Percentiles rank a stretch among this genome's conserved stretches.
phyloP scores from a whole-genome alignment of 2,888 invertebrate species.

The Leucozona laternaria region DNA sequence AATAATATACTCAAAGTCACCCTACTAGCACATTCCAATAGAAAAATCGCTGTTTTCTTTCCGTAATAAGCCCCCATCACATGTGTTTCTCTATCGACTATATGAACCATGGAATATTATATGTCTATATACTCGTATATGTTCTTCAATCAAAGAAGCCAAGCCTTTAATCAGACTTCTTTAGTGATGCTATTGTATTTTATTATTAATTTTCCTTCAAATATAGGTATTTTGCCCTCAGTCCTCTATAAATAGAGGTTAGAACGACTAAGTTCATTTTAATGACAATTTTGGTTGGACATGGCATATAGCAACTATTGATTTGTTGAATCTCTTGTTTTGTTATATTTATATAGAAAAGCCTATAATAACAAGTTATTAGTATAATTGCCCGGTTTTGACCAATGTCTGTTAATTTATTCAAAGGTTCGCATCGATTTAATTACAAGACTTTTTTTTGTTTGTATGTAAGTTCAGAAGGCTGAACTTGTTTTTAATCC shows the following conservation, averaged over 20 bases:
- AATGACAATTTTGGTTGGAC: conserved; percentile 26
- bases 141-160: neutral
- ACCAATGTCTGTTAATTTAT: conserved; percentile 47
- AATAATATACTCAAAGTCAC: neutral
- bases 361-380: conserved; percentile 49
- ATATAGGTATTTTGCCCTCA: neutral
- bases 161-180: neutral
- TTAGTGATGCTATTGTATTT: neutral
- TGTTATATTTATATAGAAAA: neutral
- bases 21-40: neutral
- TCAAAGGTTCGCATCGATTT: conserved; percentile 35
- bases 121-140: neutral
- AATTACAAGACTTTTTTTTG: conserved; percentile 42
- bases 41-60: neutral
- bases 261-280: conserved; percentile 36
- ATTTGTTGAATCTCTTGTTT: conserved; percentile 5
- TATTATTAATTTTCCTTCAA: neutral
- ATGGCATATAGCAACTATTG: neutral
- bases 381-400: conserved; percentile 33
- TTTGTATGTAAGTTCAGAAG: conserved; percentile 2
- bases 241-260: conserved; percentile 12
- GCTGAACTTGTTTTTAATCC: neutral
- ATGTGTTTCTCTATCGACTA: neutral
- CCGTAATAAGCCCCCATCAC: neutral
- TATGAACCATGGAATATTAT: neutral